A percentile compares a stretch with the other conserved stretches of the same genome.
Conservation (phyloP, 2,888 invertebrate species). For the Conchocele bisecta region DNA sequence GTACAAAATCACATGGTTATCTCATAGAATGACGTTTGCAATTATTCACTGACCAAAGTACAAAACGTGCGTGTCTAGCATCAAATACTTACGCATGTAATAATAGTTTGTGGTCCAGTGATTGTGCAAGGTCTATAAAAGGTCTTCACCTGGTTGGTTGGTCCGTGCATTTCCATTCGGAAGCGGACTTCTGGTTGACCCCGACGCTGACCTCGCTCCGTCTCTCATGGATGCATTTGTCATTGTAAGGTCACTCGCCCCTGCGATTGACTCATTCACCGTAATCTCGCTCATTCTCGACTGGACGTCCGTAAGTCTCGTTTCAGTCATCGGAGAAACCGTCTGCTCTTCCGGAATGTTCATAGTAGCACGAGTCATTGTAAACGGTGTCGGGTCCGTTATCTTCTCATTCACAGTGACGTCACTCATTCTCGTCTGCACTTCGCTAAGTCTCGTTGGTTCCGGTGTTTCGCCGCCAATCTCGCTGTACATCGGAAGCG, state of each 20-base stretch:
- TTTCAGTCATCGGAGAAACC: constrained; percentile 56
- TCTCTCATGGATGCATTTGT: constrained; percentile 55
- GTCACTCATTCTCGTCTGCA: constrained; percentile 55
- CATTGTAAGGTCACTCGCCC: constrained; percentile 47
- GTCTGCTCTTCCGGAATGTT: constrained; percentile 53
- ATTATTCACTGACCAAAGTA: too few relatives aligned
- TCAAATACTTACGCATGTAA: too few relatives aligned
- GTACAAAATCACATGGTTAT: too few relatives aligned
- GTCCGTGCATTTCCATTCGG: too few relatives aligned
- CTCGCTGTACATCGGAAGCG: constrained; percentile 61
- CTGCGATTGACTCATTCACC: constrained; percentile 37
- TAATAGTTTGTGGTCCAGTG: too few relatives aligned
- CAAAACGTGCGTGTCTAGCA: too few relatives aligned
- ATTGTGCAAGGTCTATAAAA: too few relatives aligned
- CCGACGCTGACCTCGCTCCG: too few relatives aligned
- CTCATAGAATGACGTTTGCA: too few relatives aligned
- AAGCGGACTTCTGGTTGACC: too few relatives aligned
- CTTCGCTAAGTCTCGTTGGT: constrained; percentile 59
- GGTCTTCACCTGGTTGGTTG: too few relatives aligned
- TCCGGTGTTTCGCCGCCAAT: constrained; percentile 60
- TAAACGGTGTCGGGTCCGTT: constrained; percentile 47
- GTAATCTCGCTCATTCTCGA: constrained; percentile 53
- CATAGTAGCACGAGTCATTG: constrained; percentile 60
- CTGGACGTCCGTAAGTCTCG: constrained; percentile 52
- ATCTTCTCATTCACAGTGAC: constrained; percentile 39